phyloP scores from a whole-genome alignment of 1,140 invertebrate species.

The Thaumetopoea pityocampa region DNA sequence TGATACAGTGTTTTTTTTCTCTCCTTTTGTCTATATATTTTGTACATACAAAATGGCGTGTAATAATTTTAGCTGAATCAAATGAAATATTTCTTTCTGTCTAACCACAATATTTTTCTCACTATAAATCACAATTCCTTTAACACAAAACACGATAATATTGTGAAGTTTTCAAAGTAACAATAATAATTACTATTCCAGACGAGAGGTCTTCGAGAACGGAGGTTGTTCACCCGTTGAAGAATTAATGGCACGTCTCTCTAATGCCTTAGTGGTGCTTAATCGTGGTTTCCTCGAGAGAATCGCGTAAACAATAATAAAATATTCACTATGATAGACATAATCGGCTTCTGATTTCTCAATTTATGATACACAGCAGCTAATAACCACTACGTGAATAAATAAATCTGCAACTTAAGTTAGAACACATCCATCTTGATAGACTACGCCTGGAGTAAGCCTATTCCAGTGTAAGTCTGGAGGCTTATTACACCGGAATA shows the following conservation, averaged over 20 bases:
- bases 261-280: conserved; percentile 50
- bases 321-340: conserved; percentile 17
- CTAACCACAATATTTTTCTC: conserved; percentile 1
- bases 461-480: too few relatives aligned
- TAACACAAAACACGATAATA: conserved; percentile 24
- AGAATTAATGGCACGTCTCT: conserved; percentile 57
- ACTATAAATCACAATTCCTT: conserved; percentile 17
- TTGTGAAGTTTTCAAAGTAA: conserved; percentile 34
- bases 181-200: conserved; percentile 69
- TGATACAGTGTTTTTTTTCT: too few relatives aligned
- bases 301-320: conserved; percentile 34
- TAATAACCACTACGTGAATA: too few relatives aligned
- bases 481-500: too few relatives aligned
- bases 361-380: too few relatives aligned
- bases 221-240: conserved; percentile 58
- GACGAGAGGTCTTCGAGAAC: conserved; percentile 46
- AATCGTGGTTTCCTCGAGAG: conserved; percentile 39
- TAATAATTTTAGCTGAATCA: too few relatives aligned
- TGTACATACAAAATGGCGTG: too few relatives aligned
- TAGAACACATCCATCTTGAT: too few relatives aligned
- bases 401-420: too few relatives aligned
- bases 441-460: too few relatives aligned
- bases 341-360: conserved; percentile 7
- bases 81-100: too few relatives aligned
- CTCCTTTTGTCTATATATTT: too few relatives aligned